A percentile compares a stretch with the other conserved stretches of the same genome.
Conservation (phyloP, 64 coral and sea anemone genomes). For the Montipora cactus region DNA sequence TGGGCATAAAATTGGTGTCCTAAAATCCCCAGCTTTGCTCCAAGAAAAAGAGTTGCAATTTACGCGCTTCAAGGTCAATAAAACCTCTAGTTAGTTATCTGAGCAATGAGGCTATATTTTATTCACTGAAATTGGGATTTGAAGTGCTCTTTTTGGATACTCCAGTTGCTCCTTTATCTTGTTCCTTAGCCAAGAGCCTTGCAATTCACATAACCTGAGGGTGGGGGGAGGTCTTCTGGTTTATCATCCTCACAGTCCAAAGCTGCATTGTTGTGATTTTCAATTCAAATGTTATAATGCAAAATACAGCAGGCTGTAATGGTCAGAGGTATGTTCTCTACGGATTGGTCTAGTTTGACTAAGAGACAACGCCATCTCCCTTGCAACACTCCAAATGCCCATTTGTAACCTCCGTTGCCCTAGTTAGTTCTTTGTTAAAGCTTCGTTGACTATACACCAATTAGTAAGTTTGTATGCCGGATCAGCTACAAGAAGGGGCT, state of each 20-base stretch:
- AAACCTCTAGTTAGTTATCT: neutral
- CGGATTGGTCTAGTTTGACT: conserved; percentile 27
- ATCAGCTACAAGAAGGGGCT: conserved; percentile 54
- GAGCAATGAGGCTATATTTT: neutral
- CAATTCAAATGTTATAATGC: conserved; percentile 24
- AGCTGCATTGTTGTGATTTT: neutral
- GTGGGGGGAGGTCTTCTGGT: neutral
- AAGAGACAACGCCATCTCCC: conserved; percentile 40
- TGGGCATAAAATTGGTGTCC: too few species aligned
- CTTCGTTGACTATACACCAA: conserved; percentile 45
- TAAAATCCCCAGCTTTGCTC: too few species aligned
- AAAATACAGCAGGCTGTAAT: conserved; percentile 47
- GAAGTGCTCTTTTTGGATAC: neutral
- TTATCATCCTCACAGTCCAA: conserved; percentile 21
- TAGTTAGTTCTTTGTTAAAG: conserved; percentile 7
- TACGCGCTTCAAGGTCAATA: too few species aligned
- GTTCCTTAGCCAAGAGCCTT: conserved; percentile 40
- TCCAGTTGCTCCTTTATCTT: neutral
- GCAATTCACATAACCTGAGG: conserved; percentile 13
- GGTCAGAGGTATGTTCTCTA: conserved; percentile 26
- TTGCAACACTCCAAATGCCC: conserved; percentile 24
- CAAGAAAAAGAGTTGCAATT: too few species aligned
- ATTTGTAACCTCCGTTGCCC: conserved; percentile 11
- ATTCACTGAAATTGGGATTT: neutral
- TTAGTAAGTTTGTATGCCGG: conserved; percentile 44